Evolutionary conservation across 2,113 vertebrate genomes (phyloP).

Genomic region (Xiphophorus couchianus): DNA sequence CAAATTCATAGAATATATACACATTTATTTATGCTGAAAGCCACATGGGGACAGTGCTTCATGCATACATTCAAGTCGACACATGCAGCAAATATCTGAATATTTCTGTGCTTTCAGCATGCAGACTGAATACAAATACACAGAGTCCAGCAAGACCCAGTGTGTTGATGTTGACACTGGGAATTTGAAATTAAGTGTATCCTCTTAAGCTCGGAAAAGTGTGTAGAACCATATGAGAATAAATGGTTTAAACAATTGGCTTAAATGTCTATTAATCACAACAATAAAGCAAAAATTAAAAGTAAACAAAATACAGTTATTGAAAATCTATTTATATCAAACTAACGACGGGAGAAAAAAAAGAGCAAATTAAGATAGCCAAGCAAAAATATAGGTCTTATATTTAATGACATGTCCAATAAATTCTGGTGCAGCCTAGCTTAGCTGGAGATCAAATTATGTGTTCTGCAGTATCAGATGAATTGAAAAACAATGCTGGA

Average conservation of each 20-base stretch:
- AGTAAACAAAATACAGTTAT: neutral
- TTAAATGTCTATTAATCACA: neutral
- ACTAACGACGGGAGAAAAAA: neutral
- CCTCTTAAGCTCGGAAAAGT: conserved; percentile 38
- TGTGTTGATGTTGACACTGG: conserved; percentile 24
- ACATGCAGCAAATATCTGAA: neutral
- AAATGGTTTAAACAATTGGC: neutral
- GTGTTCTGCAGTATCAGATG: conserved; percentile 15
- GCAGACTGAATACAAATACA: conserved; percentile 38
- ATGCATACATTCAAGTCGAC: neutral
- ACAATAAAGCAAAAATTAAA: neutral
- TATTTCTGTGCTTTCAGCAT: conserved; percentile 3
- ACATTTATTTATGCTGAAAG: no score
- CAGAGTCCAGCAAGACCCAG: conserved; percentile 25
- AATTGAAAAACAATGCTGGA: conserved; percentile 26
- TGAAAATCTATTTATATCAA: neutral
- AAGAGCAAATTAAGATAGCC: neutral
- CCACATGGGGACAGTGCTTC: conserved; percentile 12
- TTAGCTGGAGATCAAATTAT: neutral
- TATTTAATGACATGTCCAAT: neutral
- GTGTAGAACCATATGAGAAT: conserved; percentile 32
- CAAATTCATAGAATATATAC: neutral
- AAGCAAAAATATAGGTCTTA: neutral
- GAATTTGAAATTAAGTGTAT: conserved; percentile 29
- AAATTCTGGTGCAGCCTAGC: neutral